These are phyloP conservation scores for Hydrolagus affinis DNA, from an alignment of 2,113 vertebrate species.

Conservation along the genomic window DNA sequence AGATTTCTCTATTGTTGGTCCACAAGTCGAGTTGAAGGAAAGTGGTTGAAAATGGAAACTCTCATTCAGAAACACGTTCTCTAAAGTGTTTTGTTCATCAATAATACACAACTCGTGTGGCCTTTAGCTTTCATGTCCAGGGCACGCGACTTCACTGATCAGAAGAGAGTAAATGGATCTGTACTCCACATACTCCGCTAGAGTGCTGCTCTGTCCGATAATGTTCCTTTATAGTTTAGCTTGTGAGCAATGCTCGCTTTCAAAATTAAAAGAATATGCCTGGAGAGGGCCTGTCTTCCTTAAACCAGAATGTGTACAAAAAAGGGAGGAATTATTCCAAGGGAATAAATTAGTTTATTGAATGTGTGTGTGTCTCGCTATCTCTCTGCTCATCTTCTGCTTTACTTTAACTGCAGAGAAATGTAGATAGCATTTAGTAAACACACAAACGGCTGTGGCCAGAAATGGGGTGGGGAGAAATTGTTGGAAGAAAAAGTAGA, in stretches of 20 bases:
- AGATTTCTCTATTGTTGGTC: background rate
- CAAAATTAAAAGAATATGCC: background rate
- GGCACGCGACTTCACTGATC: background rate
- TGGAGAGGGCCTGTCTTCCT: no score
- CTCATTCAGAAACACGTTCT: background rate
- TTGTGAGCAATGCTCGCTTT: background rate
- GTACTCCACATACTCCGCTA: background rate
- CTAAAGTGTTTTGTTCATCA: background rate
- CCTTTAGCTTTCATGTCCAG: background rate
- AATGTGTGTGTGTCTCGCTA: no score
- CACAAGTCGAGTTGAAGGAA: background rate
- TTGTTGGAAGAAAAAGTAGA: no score
- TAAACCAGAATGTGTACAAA: background rate
- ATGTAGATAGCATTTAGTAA: no score
- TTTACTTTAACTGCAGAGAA: no score
- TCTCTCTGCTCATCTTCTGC: no score
- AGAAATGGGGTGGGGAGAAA: no score
- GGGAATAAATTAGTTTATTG: slow-evolving; percentile 6
- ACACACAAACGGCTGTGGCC: no score
- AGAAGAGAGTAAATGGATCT: slow-evolving; percentile 8
- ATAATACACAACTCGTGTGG: background rate
- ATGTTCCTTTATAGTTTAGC: background rate
- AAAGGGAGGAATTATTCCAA: background rate
- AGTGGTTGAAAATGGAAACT: background rate
- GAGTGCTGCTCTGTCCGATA: background rate